These are phyloP conservation scores for Zingel zingel DNA, from an alignment of 2,113 vertebrate species.

Conservation along the genomic window DNA sequence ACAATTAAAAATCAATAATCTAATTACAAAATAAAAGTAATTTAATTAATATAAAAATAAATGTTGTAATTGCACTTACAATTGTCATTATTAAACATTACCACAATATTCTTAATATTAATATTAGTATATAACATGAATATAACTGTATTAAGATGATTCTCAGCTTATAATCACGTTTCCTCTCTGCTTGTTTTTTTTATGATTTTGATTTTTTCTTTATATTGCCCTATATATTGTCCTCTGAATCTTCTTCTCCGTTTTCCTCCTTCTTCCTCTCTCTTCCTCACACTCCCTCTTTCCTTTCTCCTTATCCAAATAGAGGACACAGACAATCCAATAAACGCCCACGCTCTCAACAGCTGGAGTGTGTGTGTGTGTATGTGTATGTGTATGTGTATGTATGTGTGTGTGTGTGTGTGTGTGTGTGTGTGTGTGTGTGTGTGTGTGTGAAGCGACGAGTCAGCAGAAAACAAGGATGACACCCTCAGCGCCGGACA, in stretches of 20 bases:
- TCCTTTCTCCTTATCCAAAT: conserved; percentile 76
- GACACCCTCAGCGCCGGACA: conserved; percentile 76
- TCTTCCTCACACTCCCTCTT: conserved; percentile 25
- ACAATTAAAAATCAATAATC: no score
- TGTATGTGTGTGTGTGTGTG: conserved; percentile 29
- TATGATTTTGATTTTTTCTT: not conserved
- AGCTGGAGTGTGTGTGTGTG: conserved; percentile 75
- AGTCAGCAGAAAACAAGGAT: conserved; percentile 80
- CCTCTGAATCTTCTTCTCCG: conserved; percentile 21
- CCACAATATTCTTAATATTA: no score
- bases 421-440: conserved; percentile 38
- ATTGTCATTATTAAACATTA: not conserved
- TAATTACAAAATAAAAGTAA: no score
- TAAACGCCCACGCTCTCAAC: conserved; percentile 74
- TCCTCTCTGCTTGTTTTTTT: not conserved
- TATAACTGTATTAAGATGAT: no score
- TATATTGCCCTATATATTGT: not conserved
- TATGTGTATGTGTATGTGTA: conserved; percentile 20
- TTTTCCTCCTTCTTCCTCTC: conserved; percentile 15
- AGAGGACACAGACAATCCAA: conserved; percentile 83
- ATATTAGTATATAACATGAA: no score
- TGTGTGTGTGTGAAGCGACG: conserved; percentile 50
- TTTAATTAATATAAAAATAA: no score
- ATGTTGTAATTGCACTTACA: no score
- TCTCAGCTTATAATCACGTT: not conserved